Conservation (phyloP, 2,113 vertebrate genomes). For the Coptodon rendalli region DNA sequence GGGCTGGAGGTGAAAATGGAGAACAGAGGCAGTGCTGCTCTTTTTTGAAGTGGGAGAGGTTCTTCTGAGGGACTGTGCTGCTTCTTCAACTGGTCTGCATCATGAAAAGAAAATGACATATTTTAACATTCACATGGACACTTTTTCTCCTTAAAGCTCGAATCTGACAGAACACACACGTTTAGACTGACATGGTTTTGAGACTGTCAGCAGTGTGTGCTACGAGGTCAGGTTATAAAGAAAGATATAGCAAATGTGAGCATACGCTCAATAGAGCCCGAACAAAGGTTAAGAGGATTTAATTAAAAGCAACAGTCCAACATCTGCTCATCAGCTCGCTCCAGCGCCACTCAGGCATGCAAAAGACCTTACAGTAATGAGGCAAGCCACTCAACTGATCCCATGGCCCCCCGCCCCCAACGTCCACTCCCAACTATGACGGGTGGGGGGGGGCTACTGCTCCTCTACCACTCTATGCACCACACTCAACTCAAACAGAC, state of each 20-base stretch:
- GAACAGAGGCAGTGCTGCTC: not conserved
- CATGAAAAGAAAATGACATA: not conserved
- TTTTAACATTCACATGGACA: not conserved
- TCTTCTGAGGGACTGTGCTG: not conserved
- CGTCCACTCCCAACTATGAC: not conserved
- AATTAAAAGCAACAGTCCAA: conserved; percentile 77
- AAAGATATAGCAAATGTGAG: conserved; percentile 10
- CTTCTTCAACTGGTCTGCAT: conserved; percentile 4
- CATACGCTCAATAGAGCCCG: conserved; percentile 66
- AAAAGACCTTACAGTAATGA: conserved; percentile 60
- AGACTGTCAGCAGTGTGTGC: not conserved
- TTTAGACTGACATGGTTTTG: not conserved
- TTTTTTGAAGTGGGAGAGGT: not conserved
- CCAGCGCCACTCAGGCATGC: conserved; percentile 60
- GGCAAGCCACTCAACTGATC: conserved; percentile 54
- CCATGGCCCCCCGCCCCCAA: not conserved
- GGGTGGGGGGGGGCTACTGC: not conserved
- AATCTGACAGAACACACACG: not conserved
- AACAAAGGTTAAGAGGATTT: conserved; percentile 73
- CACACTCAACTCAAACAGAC: conserved; percentile 9
- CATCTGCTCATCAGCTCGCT: conserved; percentile 73
- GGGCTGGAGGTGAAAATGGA: conserved; percentile 44
- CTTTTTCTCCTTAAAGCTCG: not conserved
- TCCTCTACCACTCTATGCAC: conserved; percentile 7
- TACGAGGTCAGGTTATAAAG: not conserved